Base-by-base conservation (phyloP, 2,113 vertebrate genomes). In the Probosciger aterrimus region DNA sequence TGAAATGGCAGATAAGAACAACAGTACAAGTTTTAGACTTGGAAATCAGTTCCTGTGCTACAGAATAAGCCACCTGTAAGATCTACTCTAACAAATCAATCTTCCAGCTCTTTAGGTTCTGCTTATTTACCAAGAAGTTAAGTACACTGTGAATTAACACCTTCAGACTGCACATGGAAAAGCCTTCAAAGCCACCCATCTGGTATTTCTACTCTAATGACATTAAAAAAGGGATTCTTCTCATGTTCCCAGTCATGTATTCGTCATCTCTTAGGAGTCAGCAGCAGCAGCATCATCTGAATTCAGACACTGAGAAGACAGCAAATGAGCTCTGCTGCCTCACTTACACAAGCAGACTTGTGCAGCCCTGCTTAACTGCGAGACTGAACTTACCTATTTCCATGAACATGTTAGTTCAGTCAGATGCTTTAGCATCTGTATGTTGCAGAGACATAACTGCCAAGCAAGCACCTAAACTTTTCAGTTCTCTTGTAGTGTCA, bases 1-100 rank as follows among this genome's bases (percentile, higher is more conserved):
- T 99, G 96, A 14, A 86, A 95, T 9, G 71, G 35, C 90, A 93
- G 25, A 87, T 3, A 7, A 84, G 33, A 79, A 84, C 10, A 92
- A 67, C 0, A 71, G 37, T 1, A 50, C 69, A 91, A 73, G 43
- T 39, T 92, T 94, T 43, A 94, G 60, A 41, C 65, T 68, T 60
- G 49, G 55, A 43, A 89, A 91, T 79, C 81, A 69, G 25, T 9
- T 64, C 31, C 69, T 91, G 20, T 19, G 37, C 57, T 39, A 70
- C 57, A 95, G 80, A 86, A 81, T 35, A 90, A 88, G 46, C 35
- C 62, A 88, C 9, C 59, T 67, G 15, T 50, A 82, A 82, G 39
- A 79, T 23, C 94, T 93, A 86, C 43, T 68, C 91, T 95, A 91
- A 86, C 7, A 28, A 18, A n/a, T 11, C 33, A 20, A 74, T 31